Percentiles rank a stretch among this genome's conserved stretches.
phyloP scores from a whole-genome alignment of 2,797 vertebrate species.

The Spondyliosoma cantharus region DNA sequence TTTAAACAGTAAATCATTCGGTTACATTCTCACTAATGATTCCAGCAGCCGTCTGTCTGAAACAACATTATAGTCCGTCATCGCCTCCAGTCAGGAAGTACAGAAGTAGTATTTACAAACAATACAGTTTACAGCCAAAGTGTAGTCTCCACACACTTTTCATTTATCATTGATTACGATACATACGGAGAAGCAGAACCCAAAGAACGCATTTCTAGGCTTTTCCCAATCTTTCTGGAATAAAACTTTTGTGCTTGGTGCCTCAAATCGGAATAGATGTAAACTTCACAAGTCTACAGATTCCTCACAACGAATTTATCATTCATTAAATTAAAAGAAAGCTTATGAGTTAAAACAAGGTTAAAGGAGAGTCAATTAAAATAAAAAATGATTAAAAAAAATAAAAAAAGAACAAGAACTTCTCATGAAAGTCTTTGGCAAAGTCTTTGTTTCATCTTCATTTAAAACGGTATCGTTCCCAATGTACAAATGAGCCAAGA shows the following conservation, averaged over 20 bases:
- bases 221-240: conserved; percentile 6
- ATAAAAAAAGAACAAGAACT: not conserved
- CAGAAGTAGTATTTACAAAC: conserved; percentile 12
- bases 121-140: not conserved
- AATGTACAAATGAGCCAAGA: conserved; percentile 20
- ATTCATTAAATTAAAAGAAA: conserved; percentile 39
- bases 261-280: conserved; percentile 38
- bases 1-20: not conserved
- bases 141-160: not conserved
- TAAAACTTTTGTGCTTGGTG: conserved; percentile 26
- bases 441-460: conserved; percentile 21
- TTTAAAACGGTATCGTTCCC: conserved; percentile 38
- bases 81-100: not conserved
- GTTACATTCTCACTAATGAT: not conserved
- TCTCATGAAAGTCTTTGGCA: conserved; percentile 32
- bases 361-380: conserved; percentile 49
- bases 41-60: conserved; percentile 7
- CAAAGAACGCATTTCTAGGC: not conserved
- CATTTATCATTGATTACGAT: not conserved
- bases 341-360: conserved; percentile 20
- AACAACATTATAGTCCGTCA: not conserved
- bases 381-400: conserved; percentile 38
- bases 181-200: conserved; percentile 9
- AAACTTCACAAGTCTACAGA: conserved; percentile 14
- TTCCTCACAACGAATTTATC: conserved; percentile 13